Percentiles rank a stretch among this genome's conserved stretches.
These are phyloP conservation scores for Pammene fasciana DNA, from an alignment of 2,888 invertebrate genomes.

Conservation along the genomic window DNA sequence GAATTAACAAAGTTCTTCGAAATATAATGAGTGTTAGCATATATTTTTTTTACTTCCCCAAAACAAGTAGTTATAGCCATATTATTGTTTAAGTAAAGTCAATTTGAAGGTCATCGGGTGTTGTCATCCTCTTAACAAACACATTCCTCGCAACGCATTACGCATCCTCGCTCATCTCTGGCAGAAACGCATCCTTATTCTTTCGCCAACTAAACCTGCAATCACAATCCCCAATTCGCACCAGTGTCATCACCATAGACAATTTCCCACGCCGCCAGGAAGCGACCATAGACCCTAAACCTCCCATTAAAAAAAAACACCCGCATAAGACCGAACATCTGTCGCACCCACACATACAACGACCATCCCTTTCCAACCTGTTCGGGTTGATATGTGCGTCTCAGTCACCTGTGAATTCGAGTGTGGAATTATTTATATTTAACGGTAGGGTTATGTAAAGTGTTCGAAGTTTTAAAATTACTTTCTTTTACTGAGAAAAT, in stretches of 20 bases:
- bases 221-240: conserved; percentile 5
- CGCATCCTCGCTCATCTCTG: too few species aligned
- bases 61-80: too few species aligned
- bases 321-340: conserved; percentile 77
- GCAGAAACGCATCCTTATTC: neutral
- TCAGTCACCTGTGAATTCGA: conserved; percentile 43
- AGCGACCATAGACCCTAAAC: conserved; percentile 51
- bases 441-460: conserved; percentile 32
- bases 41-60: too few species aligned
- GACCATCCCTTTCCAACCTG: conserved; percentile 48
- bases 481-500: neutral
- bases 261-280: conserved; percentile 65
- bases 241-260: conserved; percentile 35
- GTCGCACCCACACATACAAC: conserved; percentile 55
- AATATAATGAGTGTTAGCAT: too few species aligned
- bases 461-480: neutral
- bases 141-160: too few species aligned
- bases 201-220: conserved; percentile 1
- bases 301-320: conserved; percentile 58
- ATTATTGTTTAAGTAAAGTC: too few species aligned
- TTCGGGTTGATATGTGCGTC: conserved; percentile 44
- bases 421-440: conserved; percentile 38
- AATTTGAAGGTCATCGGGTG: too few species aligned
- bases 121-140: too few species aligned
- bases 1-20: too few species aligned